These are phyloP conservation scores for Phymorhynchus buccinoides DNA, from an alignment of 1,140 invertebrate genomes.

Conservation along the genomic window DNA sequence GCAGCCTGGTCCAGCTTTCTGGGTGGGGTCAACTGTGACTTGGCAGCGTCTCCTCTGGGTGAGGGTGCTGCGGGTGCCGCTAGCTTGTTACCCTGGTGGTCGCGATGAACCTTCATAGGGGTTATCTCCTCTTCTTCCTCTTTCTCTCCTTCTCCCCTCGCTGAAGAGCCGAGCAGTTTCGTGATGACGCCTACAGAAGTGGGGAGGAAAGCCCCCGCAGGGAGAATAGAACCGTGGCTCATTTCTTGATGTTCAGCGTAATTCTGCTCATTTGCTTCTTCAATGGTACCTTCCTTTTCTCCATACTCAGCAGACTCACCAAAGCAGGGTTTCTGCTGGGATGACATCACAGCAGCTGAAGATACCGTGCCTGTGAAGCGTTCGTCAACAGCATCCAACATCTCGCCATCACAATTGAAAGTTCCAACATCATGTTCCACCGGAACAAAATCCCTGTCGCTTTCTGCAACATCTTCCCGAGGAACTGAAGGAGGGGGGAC, in stretches of 20 bases:
- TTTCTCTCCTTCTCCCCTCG: neutral
- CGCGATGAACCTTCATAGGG: conserved; percentile 15
- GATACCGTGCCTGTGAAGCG: too few species aligned
- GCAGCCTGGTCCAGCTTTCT: conserved; percentile 20
- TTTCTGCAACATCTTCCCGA: neutral
- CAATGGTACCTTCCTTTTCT: too few species aligned
- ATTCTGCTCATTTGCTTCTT: too few species aligned
- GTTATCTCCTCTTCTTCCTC: conserved; percentile 9
- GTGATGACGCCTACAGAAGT: conserved; percentile 9
- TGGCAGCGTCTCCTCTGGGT: neutral
- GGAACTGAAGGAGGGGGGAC: neutral
- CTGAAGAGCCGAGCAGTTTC: neutral
- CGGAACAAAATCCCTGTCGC: neutral
- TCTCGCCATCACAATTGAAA: too few species aligned
- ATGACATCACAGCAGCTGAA: too few species aligned
- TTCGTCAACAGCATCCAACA: too few species aligned
- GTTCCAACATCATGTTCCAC: neutral
- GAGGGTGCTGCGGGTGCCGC: neutral
- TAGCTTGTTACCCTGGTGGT: conserved; percentile 22
- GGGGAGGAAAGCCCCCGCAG: neutral
- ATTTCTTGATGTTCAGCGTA: neutral
- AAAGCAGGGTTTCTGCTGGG: too few species aligned
- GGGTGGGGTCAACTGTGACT: neutral
- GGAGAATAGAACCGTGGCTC: neutral
- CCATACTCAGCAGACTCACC: neutral